Conservation (phyloP, 2,888 invertebrate genomes). For the Ormyrus thymus region DNA sequence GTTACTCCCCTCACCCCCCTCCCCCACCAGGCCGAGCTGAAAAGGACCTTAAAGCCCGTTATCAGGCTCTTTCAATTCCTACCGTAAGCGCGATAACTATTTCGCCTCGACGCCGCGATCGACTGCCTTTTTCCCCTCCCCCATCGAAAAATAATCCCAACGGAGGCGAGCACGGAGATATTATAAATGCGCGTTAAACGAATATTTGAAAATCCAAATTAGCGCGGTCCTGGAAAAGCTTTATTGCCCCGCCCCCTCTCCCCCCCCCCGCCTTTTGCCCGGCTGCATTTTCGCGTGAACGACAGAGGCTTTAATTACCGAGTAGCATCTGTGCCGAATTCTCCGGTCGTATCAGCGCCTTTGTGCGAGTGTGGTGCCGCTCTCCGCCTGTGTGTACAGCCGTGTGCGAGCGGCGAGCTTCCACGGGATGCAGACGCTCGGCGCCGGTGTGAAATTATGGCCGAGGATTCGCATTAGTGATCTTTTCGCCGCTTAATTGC, state of each 20-base stretch:
- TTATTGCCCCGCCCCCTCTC: too few relatives aligned
- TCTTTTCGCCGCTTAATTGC: slow-evolving; percentile 60
- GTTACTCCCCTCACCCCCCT: slow-evolving; percentile 3
- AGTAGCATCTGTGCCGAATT: slow-evolving; percentile 59
- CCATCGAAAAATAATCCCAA: background rate
- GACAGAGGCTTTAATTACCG: slow-evolving; percentile 60
- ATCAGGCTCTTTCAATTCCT: slow-evolving; percentile 35
- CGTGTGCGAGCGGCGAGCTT: background rate
- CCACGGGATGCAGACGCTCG: background rate
- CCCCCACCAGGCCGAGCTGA: background rate
- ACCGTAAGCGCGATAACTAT: slow-evolving; percentile 22
- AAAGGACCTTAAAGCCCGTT: slow-evolving; percentile 37
- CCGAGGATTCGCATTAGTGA: slow-evolving; percentile 63
- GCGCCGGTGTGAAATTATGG: slow-evolving; percentile 42
- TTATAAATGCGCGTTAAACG: slow-evolving; percentile 16
- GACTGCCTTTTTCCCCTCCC: background rate
- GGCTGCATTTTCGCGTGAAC: slow-evolving; percentile 30
- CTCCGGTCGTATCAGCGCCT: slow-evolving; percentile 33
- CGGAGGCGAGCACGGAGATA: background rate
- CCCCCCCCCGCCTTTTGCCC: too few relatives aligned
- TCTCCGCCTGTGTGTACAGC: background rate
- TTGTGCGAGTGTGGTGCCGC: background rate
- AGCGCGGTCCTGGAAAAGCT: slow-evolving; percentile 1
- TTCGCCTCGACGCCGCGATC: slow-evolving; percentile 5
- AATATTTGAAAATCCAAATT: slow-evolving; percentile 47